Conservation (phyloP, 2,888 invertebrate genomes). For the Neuroscelio doddi region DNA sequence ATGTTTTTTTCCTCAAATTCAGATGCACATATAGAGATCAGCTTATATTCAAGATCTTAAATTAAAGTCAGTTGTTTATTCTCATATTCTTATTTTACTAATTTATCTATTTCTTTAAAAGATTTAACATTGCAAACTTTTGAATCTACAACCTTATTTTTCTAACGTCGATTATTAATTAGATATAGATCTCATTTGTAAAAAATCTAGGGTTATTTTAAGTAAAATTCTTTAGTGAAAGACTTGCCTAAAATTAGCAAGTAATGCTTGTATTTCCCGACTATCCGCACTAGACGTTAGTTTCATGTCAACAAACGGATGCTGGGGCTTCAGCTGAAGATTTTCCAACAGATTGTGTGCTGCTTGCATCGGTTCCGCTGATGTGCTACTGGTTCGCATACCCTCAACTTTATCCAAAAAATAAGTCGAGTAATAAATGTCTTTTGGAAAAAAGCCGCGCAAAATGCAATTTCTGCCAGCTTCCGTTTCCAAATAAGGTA, state of each 20-base stretch:
- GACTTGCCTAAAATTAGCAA: slow-evolving; percentile 84
- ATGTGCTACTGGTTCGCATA: slow-evolving; percentile 48
- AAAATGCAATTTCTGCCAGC: slow-evolving; percentile 83
- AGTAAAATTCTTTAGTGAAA: too few relatives aligned
- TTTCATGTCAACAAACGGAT: slow-evolving; percentile 83
- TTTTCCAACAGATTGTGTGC: slow-evolving; percentile 47
- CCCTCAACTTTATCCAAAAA: slow-evolving; percentile 72
- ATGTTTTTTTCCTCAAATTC: too few relatives aligned
- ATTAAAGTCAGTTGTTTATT: too few relatives aligned
- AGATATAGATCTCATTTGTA: too few relatives aligned
- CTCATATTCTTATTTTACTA: too few relatives aligned
- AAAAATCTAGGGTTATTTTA: too few relatives aligned
- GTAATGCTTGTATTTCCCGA: slow-evolving; percentile 78
- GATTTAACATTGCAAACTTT: too few relatives aligned
- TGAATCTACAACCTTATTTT: too few relatives aligned
- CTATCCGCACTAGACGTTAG: slow-evolving; percentile 80
- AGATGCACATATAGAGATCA: too few relatives aligned
- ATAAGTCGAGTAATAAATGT: slow-evolving; percentile 82
- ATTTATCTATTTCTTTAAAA: too few relatives aligned
- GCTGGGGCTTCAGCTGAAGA: slow-evolving; percentile 75
- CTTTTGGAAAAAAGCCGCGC: slow-evolving; percentile 81
- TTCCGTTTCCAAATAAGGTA: slow-evolving; percentile 92
- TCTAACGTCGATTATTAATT: too few relatives aligned
- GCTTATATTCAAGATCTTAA: too few relatives aligned
- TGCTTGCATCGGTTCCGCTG: slow-evolving; percentile 30